Percentiles rank a stretch among this genome's conserved stretches.
phyloP scores from a whole-genome alignment of 2,113 vertebrate genomes.

The Centropus unirufus region DNA sequence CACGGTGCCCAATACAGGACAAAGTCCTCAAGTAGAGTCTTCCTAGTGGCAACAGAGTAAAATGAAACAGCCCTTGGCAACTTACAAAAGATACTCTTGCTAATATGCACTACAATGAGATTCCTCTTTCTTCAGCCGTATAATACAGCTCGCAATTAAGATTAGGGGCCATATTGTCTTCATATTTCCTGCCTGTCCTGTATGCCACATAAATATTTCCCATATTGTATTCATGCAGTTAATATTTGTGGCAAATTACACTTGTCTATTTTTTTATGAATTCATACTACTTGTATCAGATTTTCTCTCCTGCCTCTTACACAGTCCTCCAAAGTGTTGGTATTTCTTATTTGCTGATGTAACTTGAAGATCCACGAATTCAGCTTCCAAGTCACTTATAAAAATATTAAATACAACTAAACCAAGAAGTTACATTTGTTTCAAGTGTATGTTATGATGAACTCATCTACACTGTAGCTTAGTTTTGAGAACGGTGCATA shows the following conservation, averaged over 20 bases:
- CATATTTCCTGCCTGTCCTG: neutral
- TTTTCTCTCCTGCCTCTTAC: neutral
- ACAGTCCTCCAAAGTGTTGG: neutral
- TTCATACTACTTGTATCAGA: fast-evolving
- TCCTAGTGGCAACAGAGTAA: neutral
- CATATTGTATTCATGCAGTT: neutral
- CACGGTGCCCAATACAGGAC: neutral
- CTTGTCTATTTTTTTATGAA: neutral
- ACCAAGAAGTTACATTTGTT: neutral
- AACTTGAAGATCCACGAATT: neutral
- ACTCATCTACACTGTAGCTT: neutral
- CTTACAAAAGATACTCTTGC: neutral
- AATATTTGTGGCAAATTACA: neutral
- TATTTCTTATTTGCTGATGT: neutral
- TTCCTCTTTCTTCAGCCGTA: neutral
- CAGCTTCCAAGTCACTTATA: neutral
- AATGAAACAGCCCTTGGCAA: neutral
- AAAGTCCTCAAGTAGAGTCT: neutral
- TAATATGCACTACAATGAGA: neutral
- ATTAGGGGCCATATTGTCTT: neutral
- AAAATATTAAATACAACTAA: neutral
- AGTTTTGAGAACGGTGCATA: neutral
- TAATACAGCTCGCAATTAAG: neutral
- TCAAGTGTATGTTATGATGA: neutral
- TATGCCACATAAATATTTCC: neutral